Evolutionary conservation across 2,113 vertebrate genomes (phyloP).

Genomic region (Oenanthe oenanthe): DNA sequence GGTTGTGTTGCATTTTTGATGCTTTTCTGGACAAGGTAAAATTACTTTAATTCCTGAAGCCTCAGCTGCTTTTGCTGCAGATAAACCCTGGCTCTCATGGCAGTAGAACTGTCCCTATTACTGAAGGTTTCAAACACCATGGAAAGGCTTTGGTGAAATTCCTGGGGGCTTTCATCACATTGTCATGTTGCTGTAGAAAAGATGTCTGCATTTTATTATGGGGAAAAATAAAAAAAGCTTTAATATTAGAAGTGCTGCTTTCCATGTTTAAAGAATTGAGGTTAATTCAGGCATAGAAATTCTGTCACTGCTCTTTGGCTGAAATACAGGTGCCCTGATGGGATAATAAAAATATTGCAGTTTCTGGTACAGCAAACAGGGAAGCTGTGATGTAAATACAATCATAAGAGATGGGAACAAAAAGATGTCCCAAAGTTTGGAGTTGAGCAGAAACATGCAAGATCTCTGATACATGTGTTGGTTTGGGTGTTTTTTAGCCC

Average conservation of each 20-base stretch:
- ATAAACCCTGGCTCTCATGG: background rate
- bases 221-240: background rate
- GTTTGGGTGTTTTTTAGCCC: background rate
- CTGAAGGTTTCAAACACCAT: background rate
- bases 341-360: background rate
- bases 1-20: background rate
- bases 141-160: background rate
- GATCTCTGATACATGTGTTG: background rate
- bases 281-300: background rate
- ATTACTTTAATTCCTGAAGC: background rate
- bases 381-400: background rate
- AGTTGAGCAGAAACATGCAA: background rate
- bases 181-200: background rate
- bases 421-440: background rate
- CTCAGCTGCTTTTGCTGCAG: background rate
- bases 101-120: background rate
- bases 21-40: background rate
- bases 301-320: background rate
- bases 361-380: background rate
- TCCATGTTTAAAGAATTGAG: background rate
- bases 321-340: background rate
- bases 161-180: background rate
- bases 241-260: background rate
- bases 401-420: background rate
- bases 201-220: background rate